Percentiles rank a stretch among this genome's conserved stretches.
phyloP scores from a whole-genome alignment of 1,140 invertebrate species.

The Gonioctena quinquepunctata region DNA sequence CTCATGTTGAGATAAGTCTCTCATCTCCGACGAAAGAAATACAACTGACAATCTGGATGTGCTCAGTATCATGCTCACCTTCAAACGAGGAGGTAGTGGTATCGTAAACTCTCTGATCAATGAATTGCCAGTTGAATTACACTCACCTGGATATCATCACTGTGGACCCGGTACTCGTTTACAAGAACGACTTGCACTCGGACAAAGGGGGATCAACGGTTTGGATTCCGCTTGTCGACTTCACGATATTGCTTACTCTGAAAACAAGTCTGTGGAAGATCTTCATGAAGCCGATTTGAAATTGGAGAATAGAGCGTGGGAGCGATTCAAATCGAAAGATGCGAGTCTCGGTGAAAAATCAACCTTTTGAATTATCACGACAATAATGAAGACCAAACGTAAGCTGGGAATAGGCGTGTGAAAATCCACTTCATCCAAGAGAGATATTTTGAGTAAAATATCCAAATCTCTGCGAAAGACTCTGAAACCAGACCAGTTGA shows the following conservation, averaged over 20 bases:
- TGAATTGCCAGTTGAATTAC: slow-evolving; percentile 54
- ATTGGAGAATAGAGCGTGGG: slow-evolving; percentile 51
- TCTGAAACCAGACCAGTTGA: background rate
- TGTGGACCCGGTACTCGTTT: background rate
- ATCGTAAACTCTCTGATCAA: slow-evolving; percentile 31
- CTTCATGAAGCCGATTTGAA: slow-evolving; percentile 54
- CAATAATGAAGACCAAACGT: background rate
- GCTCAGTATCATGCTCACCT: background rate
- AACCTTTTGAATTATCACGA: background rate
- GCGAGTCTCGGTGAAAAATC: background rate
- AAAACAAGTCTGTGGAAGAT: slow-evolving; percentile 44
- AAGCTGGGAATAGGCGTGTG: background rate
- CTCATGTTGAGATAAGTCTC: background rate
- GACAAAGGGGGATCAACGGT: slow-evolving; percentile 54
- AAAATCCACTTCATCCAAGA: no score
- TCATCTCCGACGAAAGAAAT: background rate
- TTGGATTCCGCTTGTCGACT: slow-evolving; percentile 56
- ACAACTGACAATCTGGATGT: no score
- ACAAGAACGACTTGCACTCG: slow-evolving; percentile 5
- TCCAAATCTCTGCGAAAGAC: background rate
- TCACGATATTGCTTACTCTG: slow-evolving; percentile 56
- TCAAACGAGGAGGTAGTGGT: background rate
- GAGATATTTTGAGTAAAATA: no score
- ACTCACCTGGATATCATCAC: slow-evolving; percentile 41
- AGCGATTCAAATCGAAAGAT: slow-evolving; percentile 37